These are phyloP conservation scores for Hylaeus volcanicus DNA, from an alignment of 1,140 invertebrate species.

Conservation along the genomic window DNA sequence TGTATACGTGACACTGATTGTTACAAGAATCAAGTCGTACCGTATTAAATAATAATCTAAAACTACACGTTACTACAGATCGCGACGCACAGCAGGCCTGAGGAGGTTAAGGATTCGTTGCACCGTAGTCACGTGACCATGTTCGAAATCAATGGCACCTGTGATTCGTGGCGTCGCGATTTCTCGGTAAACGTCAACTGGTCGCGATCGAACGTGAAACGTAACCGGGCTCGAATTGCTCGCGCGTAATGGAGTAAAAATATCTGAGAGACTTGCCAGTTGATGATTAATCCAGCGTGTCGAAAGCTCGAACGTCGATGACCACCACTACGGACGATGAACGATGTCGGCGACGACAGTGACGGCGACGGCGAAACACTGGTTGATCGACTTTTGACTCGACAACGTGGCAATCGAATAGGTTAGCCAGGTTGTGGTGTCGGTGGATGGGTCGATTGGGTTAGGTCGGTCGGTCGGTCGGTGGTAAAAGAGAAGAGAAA, in stretches of 20 bases:
- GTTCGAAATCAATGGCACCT: conserved; percentile 35
- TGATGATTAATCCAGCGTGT: conserved; percentile 51
- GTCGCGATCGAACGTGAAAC: background rate
- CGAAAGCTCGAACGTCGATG: conserved; percentile 39
- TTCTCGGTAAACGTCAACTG: background rate
- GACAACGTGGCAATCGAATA: conserved; percentile 60
- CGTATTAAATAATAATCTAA: too few relatives aligned
- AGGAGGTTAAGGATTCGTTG: background rate
- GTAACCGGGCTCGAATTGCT: background rate
- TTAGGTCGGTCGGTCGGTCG: conserved; percentile 54
- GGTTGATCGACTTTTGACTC: conserved; percentile 60
- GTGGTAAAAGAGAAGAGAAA: conserved; percentile 52
- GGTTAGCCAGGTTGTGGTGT: conserved; percentile 45
- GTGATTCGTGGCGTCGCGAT: background rate
- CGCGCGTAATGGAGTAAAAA: background rate
- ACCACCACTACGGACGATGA: conserved; percentile 42
- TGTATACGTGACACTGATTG: too few relatives aligned
- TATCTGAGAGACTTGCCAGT: conserved; percentile 48
- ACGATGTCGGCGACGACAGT: conserved; percentile 12
- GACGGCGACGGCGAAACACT: conserved; percentile 47
- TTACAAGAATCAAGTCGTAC: too few relatives aligned
- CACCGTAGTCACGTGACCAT: conserved; percentile 32
- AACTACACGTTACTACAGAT: too few relatives aligned
- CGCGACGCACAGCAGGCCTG: too few relatives aligned
- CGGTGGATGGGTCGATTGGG: conserved; percentile 53